Evolutionary conservation across 2,888 invertebrate genomes (phyloP), one percentile per base, ranked within the genome.

Genomic region (Macropis europaea): DNA sequence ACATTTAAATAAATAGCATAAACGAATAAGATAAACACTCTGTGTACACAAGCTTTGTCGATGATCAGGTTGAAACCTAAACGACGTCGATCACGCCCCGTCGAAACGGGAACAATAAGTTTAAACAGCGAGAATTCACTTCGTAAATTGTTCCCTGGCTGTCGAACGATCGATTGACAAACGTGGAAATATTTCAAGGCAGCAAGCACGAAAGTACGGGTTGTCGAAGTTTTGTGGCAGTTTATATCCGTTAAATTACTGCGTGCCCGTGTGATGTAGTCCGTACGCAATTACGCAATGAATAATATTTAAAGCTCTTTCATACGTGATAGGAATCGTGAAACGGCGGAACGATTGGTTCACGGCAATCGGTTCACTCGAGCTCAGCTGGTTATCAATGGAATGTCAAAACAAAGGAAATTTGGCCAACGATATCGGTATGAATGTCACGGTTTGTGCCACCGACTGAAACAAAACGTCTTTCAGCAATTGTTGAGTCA

Each of bases 261-360:
- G 30, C 64, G 36, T 19, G 52, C 17, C 43, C 48, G 53, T 13
- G 26, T 6, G 40, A 17, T 17, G 34, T 38, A 61, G 40, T 42
- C 13, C 17, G 42, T 43, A 26, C 19, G 11, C 40, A 45, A 40
- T 76, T 77, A 57, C 50, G 61, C 76, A 62, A 73, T 67, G 63
- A 70, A 63, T 61, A 73, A 64, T 70, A 67, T 77, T 64, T 67
- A 61, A 67, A 57, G 54, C 48, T 36, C 26, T 36, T 32, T 52
- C 19, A 19, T 67, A 70, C 62, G 74, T 64, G 69, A 74, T 63
- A 17, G 6, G 53, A 69, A 61, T 72, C 42, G 7, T 30, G 47
- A 60, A 50, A 61, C 19, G 11, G 3, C 32, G 17, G 11, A 17
- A 5, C 30, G 28, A 56, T 67, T 60, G 30, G 19, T 19, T 42